Conservation (phyloP, 2,797 vertebrate genomes). For the Acanthurus tractus region DNA sequence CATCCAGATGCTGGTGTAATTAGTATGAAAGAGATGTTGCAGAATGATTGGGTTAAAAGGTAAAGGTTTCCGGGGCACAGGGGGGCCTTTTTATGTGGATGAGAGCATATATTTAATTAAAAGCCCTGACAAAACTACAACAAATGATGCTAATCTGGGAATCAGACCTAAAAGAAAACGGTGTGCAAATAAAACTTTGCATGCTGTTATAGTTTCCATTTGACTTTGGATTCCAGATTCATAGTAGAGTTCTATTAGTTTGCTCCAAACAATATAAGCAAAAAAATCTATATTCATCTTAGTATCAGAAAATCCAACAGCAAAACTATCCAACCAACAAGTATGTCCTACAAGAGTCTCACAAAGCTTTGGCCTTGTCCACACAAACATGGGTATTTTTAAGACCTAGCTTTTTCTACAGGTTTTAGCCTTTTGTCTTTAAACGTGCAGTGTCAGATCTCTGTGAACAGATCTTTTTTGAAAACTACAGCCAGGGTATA, state of each 20-base stretch:
- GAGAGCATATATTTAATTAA: conserved; percentile 9
- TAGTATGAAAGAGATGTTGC: conserved; percentile 15
- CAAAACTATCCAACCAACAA: not conserved
- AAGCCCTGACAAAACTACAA: conserved; percentile 15
- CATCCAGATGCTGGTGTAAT: conserved; percentile 28
- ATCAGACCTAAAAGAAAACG: conserved; percentile 32
- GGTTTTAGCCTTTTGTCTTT: no score
- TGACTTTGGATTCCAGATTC: conserved; percentile 24
- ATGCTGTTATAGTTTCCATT: conserved; percentile 36
- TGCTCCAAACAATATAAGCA: conserved; percentile 4
- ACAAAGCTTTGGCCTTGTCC: not conserved
- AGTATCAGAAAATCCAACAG: conserved; percentile 1
- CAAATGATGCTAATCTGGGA: conserved; percentile 14
- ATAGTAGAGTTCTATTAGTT: conserved; percentile 1
- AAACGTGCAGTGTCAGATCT: no score
- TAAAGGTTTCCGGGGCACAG: not conserved
- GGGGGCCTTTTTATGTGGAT: not conserved
- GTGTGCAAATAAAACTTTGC: conserved; percentile 25
- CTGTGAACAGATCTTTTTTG: no score
- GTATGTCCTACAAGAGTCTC: not conserved
- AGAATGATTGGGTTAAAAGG: conserved; percentile 3
- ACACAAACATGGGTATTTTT: no score
- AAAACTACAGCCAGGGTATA: no score
- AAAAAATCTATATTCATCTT: conserved; percentile 17
- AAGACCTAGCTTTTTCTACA: no score